Evolutionary conservation across 2,797 vertebrate species (phyloP), one percentile per base, ranked within the genome.

Genomic region (Gymnoscopelus microlampas): DNA sequence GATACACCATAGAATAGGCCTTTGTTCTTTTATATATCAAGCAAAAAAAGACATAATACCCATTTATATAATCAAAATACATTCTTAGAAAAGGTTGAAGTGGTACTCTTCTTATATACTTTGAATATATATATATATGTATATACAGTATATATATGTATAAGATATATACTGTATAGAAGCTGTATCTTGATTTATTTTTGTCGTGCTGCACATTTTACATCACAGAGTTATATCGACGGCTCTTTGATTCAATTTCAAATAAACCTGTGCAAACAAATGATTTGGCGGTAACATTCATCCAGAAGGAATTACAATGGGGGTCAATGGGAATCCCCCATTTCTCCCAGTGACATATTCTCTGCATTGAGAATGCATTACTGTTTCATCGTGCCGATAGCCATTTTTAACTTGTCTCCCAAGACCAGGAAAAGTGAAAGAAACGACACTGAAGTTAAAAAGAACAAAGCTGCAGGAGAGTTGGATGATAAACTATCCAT

Each of bases 41-140:
- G 87, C 88, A 63, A 78, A 80, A 68, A 53, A 60, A 68, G 77
- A 84, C 73, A 73, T 77, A 74, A 79, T 84, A 82, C 71, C 82
- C 81, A 86, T 89, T 90, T 90, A 93, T 83, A 90, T 91, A 88
- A 84, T 91, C 82, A 92, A 94, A 94, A 94, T 94, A 94, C 93
- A 94, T 94, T 94, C 92, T 93, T 93, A 92, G 88, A 94, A 93
- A 95, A 92, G 78, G 90, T 76, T 71, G 8, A 80, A 82, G 86
- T 90, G 76, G 72, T 85, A 83, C 53, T 78, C 58, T 90, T 83
- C 83, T 85, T 87, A 83, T 80, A 80, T 83, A 88, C 71, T 84
- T 85, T 80, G 49, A 78, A 77, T 85, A 82, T 87, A 77, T 83
- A 85, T 67, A 56, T 79, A 64, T 86, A 87, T 86, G 66, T 83